A percentile compares a stretch with the other conserved stretches of the same genome.
Conservation (phyloP, 2,113 vertebrate genomes). For the Riparia riparia region DNA sequence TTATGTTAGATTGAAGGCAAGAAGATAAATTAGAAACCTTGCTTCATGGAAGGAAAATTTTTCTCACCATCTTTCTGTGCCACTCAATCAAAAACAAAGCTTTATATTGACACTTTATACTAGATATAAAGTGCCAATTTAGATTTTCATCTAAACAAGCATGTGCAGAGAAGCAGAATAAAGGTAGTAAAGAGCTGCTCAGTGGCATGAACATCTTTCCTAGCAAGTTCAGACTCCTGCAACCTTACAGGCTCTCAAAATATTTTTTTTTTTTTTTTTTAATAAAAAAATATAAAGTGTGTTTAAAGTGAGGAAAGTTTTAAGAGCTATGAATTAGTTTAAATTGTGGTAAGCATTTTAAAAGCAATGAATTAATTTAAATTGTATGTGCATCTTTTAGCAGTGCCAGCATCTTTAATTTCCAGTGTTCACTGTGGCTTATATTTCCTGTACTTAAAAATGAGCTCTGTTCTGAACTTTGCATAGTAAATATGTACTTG, state of each 20-base stretch:
- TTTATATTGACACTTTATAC: background rate
- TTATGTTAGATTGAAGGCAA: background rate
- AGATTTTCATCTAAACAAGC: slow-evolving; percentile 14
- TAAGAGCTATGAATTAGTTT: background rate
- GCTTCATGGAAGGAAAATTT: background rate
- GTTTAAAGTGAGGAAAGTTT: background rate
- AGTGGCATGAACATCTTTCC: background rate
- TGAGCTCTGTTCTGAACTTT: background rate
- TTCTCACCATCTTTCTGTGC: background rate
- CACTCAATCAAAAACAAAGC: background rate
- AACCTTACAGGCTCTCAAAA: background rate
- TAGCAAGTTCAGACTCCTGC: background rate
- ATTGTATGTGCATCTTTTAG: slow-evolving; percentile 2
- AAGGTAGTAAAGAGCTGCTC: background rate
- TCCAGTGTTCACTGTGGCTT: background rate
- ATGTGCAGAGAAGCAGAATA: background rate
- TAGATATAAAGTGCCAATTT: too few species aligned
- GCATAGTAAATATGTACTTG: background rate
- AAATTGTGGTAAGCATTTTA: background rate
- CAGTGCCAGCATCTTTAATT: background rate
- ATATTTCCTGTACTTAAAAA: background rate
- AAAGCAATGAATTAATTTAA: background rate
- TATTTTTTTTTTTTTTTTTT: background rate
- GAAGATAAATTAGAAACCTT: background rate
- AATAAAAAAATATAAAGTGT: background rate